These are phyloP conservation scores for Tachuris rubrigastra DNA, from an alignment of 2,113 vertebrate genomes.

Conservation along the genomic window DNA sequence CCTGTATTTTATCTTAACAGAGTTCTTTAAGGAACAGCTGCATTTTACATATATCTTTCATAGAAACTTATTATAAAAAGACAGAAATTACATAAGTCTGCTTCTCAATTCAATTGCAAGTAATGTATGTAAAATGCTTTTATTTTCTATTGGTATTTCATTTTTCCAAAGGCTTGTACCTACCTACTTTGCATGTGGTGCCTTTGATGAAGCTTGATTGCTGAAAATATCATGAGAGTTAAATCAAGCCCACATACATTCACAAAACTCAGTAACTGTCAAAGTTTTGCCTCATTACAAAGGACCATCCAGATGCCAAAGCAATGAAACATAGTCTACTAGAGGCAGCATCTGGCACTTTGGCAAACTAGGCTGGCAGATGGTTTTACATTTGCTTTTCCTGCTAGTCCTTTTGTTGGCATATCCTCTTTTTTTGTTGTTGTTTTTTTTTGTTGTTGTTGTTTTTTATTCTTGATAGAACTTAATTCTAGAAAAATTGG, in stretches of 20 bases:
- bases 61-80: neutral
- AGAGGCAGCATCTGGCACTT: neutral
- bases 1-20: neutral
- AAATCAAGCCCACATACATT: neutral
- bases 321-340: neutral
- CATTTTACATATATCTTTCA: neutral
- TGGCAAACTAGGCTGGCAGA: neutral
- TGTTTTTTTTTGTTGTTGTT: no score
- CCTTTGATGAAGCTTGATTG: neutral
- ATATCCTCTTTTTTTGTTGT: neutral
- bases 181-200: neutral
- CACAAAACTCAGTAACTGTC: neutral
- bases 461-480: neutral
- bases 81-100: neutral
- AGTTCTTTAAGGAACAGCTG: neutral
- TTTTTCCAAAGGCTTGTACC: neutral
- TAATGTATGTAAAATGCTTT: neutral
- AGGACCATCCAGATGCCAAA: neutral
- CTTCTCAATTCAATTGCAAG: neutral
- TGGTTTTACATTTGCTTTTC: neutral
- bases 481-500: neutral
- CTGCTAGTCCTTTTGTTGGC: neutral
- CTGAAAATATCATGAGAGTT: neutral
- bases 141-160: neutral
- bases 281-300: neutral